Conservation (phyloP, 92 coral and sea anemone genomes). For the Paragorgia papillata region DNA sequence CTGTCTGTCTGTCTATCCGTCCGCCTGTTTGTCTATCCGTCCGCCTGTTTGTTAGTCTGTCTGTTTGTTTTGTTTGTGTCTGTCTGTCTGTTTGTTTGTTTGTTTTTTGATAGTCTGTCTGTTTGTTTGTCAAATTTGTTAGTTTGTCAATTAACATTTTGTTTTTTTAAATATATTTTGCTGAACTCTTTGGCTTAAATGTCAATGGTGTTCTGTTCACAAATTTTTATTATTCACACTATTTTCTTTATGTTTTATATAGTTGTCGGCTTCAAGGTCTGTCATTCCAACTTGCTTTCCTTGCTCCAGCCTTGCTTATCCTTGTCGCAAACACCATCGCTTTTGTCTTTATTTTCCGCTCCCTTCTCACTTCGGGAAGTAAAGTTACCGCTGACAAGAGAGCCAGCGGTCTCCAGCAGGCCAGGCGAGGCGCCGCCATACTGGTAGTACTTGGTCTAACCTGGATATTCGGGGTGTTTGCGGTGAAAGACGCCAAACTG, state of each 20-base stretch:
- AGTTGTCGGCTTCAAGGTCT: conserved; percentile 57
- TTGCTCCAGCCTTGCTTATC: conserved; percentile 51
- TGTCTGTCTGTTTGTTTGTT: too few species aligned
- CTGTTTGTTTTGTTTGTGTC: too few species aligned
- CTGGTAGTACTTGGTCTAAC: conserved; percentile 57
- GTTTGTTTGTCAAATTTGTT: too few species aligned
- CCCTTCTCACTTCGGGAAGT: conserved; percentile 30
- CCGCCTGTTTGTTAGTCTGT: too few species aligned
- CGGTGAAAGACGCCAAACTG: conserved; percentile 46
- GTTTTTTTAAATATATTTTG: too few species aligned
- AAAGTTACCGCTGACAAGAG: conserved; percentile 49
- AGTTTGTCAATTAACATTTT: too few species aligned
- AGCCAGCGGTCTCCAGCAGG: conserved; percentile 40
- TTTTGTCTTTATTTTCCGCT: conserved; percentile 36
- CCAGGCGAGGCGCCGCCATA: conserved; percentile 52
- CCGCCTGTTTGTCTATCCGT: too few species aligned
- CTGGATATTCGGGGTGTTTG: conserved; percentile 58
- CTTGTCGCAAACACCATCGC: conserved; percentile 38
- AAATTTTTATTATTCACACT: too few species aligned
- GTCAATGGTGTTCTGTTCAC: too few species aligned
- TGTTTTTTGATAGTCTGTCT: too few species aligned
- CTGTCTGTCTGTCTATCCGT: too few species aligned
- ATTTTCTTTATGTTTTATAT: neutral
- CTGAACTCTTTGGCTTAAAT: too few species aligned
- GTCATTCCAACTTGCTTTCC: conserved; percentile 46